Base-by-base conservation (phyloP, 2,888 invertebrate species). In the Myathropa florea region DNA sequence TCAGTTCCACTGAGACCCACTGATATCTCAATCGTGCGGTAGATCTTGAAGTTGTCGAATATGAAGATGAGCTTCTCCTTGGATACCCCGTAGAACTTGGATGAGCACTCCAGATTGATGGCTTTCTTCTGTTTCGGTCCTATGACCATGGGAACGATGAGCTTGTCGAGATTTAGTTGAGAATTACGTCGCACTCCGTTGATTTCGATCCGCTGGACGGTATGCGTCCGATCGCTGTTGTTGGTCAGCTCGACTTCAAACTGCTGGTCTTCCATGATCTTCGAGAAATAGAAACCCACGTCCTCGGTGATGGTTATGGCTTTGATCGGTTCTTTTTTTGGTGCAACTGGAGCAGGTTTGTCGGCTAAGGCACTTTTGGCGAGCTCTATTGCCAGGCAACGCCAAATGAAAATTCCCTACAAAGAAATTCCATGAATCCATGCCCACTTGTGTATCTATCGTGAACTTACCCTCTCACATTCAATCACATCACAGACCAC, bases 401-500 rank as follows among this genome's bases (percentile, higher is more conserved):
- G 91, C 88, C 90, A 92, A 0, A 65, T 18, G 28, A 72, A 86
- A 21, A 72, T 76, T 10, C 68, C 64, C 83, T 71, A 24, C 3
- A 79, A 46, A 71, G 4, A 36, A 24, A 7, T 14, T 10, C 6
- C 18, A 61, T 61, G 4, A 39, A 33, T 9, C 23, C 0, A 26
- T 33, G 14, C 1, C 9, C 10, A 7, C n/a, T 1, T 7, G 14
- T 4, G 23, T 21, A 2, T 7, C 12, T 12, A 7, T 7, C 0
- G 4, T 2, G 6, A 7, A 88, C 89, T 71, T 84, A 92, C 92
- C 83, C 89, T 95, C 88, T 95, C 94, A 91, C 96, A 96, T 92
- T 97, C 97, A 89, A 97, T 95, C 1, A 95, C 94, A 90, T 96
- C 95, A 4, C 94, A 94, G 75, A 94, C 90, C 3, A 96, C 96